Base-by-base conservation (phyloP, 2,797 vertebrate species). In the Epinephelus coioides region DNA sequence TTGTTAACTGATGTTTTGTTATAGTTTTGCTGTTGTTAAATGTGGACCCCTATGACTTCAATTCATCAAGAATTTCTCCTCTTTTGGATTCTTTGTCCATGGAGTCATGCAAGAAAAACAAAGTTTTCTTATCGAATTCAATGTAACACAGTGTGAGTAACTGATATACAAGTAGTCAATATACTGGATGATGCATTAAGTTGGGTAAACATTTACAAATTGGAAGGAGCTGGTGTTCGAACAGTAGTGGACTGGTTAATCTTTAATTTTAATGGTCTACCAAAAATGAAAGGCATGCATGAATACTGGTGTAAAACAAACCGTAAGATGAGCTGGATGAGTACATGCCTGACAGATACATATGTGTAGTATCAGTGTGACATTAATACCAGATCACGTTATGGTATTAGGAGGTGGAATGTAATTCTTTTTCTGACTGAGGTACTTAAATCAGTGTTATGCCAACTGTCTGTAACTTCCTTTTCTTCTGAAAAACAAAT, bases 251-350 rank as follows among this genome's bases (percentile, higher is more conserved):
- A 69, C 23, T 21, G 38, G 5, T 44, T 73, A 12, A 60, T n/a
- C 6, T 75, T 61, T 60, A 4, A 30, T 23, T 44, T 2, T 7
- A 15, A 44, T 40, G 34, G 2, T 62, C 46, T 8, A 5, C 5
- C 2, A 15, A 65, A 56, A 25, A 27, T 46, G 43, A 73, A 79
- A 64, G 64, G 14, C 72, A 88, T 87, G 79, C 83, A 50, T 50
- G 63, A 72, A 60, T 14, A 19, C 10, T 69, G 57, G 50, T 19
- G 54, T 60, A 25, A 50, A 75, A 67, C 17, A 79, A 57, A 14
- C 1, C 5, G 15, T 44, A 43, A 55, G 30, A 76, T 47, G 61
- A 82, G 60, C 54, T 55, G 27, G 30, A 75, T 62, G 76, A 78
- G 49, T 10, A 10, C 78, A 78, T 84, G 72, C 76, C 55, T 61